Evolutionary conservation across 1,140 invertebrate genomes (phyloP).

Genomic region (Eupeodes corollae): DNA sequence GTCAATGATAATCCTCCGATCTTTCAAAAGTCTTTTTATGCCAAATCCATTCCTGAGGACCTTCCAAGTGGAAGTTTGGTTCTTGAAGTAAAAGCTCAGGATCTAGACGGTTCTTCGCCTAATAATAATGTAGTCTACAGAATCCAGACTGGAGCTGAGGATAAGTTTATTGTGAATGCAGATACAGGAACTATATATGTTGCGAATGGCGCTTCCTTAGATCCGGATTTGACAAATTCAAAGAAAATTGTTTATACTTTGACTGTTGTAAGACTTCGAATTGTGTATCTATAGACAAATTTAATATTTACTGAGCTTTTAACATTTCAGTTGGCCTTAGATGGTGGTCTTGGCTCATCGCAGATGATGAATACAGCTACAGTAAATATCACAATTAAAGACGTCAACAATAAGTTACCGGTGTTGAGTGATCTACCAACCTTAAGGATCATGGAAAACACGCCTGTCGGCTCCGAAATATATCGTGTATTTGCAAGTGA

Average conservation of each 20-base stretch:
- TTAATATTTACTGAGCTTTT: neutral
- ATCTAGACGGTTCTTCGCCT: slow-evolving; percentile 72
- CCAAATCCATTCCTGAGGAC: slow-evolving; percentile 70
- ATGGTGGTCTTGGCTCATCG: slow-evolving; percentile 74
- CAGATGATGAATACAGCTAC: slow-evolving; percentile 55
- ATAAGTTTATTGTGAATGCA: slow-evolving; percentile 85
- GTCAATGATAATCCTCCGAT: slow-evolving; percentile 75
- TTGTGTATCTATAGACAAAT: neutral
- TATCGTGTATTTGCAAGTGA: slow-evolving; percentile 62
- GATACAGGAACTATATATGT: slow-evolving; percentile 74
- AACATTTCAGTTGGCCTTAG: slow-evolving; percentile 51
- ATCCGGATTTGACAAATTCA: slow-evolving; percentile 74
- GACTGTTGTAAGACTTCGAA: slow-evolving; percentile 43
- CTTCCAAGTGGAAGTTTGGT: slow-evolving; percentile 65
- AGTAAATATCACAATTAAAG: slow-evolving; percentile 75
- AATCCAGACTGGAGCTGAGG: slow-evolving; percentile 73
- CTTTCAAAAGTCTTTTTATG: slow-evolving; percentile 66
- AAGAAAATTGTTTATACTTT: slow-evolving; percentile 56
- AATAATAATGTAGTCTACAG: slow-evolving; percentile 81
- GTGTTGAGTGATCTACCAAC: slow-evolving; percentile 56
- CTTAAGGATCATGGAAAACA: slow-evolving; percentile 55
- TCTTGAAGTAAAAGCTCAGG: slow-evolving; percentile 67
- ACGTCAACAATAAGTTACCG: slow-evolving; percentile 86
- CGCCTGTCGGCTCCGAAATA: slow-evolving; percentile 57
- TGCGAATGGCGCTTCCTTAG: slow-evolving; percentile 72